Evolutionary conservation across 2,888 invertebrate species (phyloP).

Genomic region (Blera fallax): DNA sequence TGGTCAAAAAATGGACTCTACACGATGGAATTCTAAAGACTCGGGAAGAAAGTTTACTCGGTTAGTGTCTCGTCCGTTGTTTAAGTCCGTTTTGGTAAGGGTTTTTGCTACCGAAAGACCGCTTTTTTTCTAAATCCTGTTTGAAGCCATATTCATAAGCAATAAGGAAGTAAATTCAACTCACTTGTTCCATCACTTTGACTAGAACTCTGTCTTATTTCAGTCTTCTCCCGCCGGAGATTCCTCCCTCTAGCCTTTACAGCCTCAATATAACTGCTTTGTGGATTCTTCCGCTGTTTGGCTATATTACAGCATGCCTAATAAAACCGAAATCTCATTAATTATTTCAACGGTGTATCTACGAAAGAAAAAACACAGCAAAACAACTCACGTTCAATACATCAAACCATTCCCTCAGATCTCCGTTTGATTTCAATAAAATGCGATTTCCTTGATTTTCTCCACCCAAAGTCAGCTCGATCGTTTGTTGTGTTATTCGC

Average conservation of each 20-base stretch:
- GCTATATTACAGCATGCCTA: conserved; percentile 66
- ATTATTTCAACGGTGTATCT: conserved; percentile 26
- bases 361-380: background rate
- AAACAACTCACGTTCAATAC: conserved; percentile 63
- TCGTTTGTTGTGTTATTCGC: conserved; percentile 62
- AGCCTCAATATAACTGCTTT: conserved; percentile 59
- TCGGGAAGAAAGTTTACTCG: too few relatives aligned
- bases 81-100: too few relatives aligned
- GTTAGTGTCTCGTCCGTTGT: too few relatives aligned
- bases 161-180: background rate
- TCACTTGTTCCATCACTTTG: conserved; percentile 60
- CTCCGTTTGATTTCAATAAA: conserved; percentile 51
- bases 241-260: conserved; percentile 64
- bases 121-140: too few relatives aligned
- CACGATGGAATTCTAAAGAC: too few relatives aligned
- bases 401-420: conserved; percentile 69
- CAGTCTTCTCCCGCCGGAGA: conserved; percentile 65
- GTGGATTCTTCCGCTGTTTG: conserved; percentile 60
- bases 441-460: conserved; percentile 63
- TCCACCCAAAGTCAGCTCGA: conserved; percentile 52
- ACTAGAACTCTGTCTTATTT: conserved; percentile 60
- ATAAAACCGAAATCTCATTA: background rate
- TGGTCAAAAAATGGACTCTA: too few relatives aligned
- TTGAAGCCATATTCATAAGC: background rate
- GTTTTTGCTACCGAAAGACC: too few relatives aligned